Evolutionary conservation across 1,140 invertebrate genomes (phyloP), one percentile per base, ranked within the genome.

Genomic region (Batillaria attramentaria): DNA sequence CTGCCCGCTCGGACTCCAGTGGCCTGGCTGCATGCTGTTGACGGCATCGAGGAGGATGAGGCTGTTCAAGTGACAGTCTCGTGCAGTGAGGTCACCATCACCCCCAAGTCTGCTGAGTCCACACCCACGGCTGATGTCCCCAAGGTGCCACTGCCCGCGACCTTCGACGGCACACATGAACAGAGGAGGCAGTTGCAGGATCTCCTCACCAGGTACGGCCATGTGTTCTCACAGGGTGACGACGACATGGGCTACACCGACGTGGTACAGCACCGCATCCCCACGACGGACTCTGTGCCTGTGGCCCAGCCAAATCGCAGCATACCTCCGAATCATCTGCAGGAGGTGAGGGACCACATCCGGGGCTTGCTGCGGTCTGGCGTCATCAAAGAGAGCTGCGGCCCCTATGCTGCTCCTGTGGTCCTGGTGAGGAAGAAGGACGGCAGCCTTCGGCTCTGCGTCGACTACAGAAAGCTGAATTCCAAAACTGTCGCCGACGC

Each of bases 391-490:
- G 57, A 65, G 33, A 72, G 72, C 31, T 35, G 41, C 2, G 78
- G 78, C 39, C 77, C 79, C 6, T 83, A 81, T 39, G 68, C 77
- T 5, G 57, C 79, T 37, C 76, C 82, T 33, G 68, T 84, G 4
- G 62, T 82, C 1, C 65, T 85, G 16, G 79, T 79, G 6, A 42
- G 73, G 24, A 83, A 85, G 42, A 82, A 80, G n/a, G 66, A 79
- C 69, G 78, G 60, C 62, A 73, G 10, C 87, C 79, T 77, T 91
- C 79, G 81, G 39, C 39, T 78, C 16, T 79, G 74, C 57, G 65
- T 74, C 8, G 81, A 82, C 74, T 82, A 79, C 46, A 35, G 78
- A 10, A 50, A 24, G 81, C 73, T 81, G 82, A 89, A 89, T 90
- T 8, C 16, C 8, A 35, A 74, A 6, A 82, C 78, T 20, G 35